A percentile compares a stretch with the other conserved stretches of the same genome.
Evolutionary conservation across 1,140 invertebrate genomes (phyloP).

Genomic region (Paracyclopina nana): DNA sequence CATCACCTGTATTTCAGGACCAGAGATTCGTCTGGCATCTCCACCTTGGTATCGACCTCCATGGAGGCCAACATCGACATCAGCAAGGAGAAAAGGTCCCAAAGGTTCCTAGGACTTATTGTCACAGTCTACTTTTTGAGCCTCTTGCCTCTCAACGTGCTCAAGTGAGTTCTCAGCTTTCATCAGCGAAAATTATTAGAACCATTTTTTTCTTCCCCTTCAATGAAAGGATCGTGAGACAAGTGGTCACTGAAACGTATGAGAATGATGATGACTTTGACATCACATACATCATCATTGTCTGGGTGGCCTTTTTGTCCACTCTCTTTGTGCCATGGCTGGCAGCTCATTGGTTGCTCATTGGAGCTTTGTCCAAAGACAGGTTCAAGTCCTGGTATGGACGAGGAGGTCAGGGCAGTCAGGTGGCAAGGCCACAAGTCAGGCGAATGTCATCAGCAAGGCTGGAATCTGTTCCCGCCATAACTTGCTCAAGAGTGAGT

Average conservation of each 20-base stretch:
- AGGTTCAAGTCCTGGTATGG: too few relatives aligned
- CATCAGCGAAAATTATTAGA: neutral
- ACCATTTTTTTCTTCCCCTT: too few relatives aligned
- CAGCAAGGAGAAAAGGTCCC: constrained; percentile 15
- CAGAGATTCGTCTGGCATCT: too few relatives aligned
- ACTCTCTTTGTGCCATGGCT: constrained; percentile 41
- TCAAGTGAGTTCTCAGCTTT: constrained; percentile 11
- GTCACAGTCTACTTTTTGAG: constrained; percentile 2
- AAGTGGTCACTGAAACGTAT: constrained; percentile 43
- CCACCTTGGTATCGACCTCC: too few relatives aligned
- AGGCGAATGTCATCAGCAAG: too few relatives aligned
- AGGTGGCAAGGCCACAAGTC: too few relatives aligned
- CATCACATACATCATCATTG: constrained; percentile 42
- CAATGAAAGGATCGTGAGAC: constrained; percentile 34
- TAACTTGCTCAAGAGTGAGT: too few relatives aligned
- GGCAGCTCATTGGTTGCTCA: constrained; percentile 34
- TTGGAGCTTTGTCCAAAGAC: neutral
- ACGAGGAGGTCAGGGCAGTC: too few relatives aligned
- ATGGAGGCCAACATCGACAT: too few relatives aligned
- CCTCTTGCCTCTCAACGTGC: constrained; percentile 16
- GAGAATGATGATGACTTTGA: constrained; percentile 45
- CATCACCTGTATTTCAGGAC: too few relatives aligned
- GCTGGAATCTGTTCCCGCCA: too few relatives aligned
- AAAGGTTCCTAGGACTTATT: constrained; percentile 10
- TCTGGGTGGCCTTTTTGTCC: constrained; percentile 47